Evolutionary conservation across 2,888 invertebrate genomes (phyloP).

Genomic region (Stenodema calcarata): DNA sequence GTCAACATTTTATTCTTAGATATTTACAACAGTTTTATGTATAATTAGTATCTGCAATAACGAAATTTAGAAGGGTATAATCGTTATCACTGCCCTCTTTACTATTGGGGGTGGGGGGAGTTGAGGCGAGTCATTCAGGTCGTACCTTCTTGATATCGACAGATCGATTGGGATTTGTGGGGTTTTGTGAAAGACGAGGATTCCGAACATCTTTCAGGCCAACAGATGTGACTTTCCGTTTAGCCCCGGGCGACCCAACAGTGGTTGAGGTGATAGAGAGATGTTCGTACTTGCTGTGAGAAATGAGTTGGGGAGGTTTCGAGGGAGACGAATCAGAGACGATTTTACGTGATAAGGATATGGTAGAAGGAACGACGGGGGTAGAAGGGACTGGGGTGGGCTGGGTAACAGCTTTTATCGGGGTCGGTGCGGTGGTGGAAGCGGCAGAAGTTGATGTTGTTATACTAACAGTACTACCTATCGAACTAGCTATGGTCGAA

Average conservation of each 20-base stretch:
- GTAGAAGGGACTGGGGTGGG: not conserved
- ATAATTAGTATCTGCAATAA: not conserved
- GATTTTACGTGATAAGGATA: constrained; percentile 14
- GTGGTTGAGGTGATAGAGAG: not conserved
- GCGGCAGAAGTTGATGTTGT: not conserved
- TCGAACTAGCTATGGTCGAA: not conserved
- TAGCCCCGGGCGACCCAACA: not conserved
- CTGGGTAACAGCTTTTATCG: not conserved
- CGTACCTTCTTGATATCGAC: constrained; percentile 17
- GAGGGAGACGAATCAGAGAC: not conserved
- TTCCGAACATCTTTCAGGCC: constrained; percentile 38
- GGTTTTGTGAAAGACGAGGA: not conserved
- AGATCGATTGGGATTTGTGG: not conserved
- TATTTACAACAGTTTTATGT: not conserved
- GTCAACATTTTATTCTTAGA: not conserved
- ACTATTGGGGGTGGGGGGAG: not conserved
- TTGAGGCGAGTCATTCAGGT: not conserved
- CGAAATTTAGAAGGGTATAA: not conserved
- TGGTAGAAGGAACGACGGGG: not conserved
- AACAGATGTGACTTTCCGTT: constrained; percentile 4
- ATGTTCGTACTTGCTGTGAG: not conserved
- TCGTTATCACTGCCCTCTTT: not conserved
- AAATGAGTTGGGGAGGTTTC: not conserved
- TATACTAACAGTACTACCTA: not conserved
- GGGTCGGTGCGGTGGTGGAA: not conserved